Evolutionary conservation across 2,797 vertebrate species (phyloP), one percentile per base, ranked within the genome.

Genomic region (Scarus forsteni): DNA sequence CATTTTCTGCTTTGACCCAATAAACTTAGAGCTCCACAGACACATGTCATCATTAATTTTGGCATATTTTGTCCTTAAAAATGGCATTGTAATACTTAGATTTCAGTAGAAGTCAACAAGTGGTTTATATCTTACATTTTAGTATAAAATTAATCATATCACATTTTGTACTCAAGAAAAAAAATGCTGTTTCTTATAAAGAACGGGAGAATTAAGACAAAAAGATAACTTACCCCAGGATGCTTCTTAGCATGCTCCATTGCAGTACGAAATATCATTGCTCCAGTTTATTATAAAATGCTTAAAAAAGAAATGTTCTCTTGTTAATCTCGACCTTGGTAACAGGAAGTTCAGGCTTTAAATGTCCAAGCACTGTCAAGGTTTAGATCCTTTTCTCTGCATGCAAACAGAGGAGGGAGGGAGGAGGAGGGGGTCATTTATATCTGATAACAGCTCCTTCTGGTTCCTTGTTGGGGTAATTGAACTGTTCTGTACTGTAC

Each of bases 161-260:
- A 56, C 5, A 60, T 43, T 19, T 19, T 57, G 38, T 19, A 1
- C 0, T 44, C 40, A 6, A 53, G 8, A 45, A 45, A 67, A 36
- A 5, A 36, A 19, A 49, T 44, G 42, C 10, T 63, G 35, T 36
- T 7, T 44, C 15, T 46, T 56, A 55, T 3, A 39, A 13, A 27
- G 34, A 63, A 61, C n/a, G n/a, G n/a, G n/a, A 52, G 0, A 15
- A 11, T 5, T 38, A 71, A 45, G 12, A 57, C 75, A 62, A 13
- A 5, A 59, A 16, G 5, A 46, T 44, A 80, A 91, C 92, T 92
- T 68, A 93, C 92, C 0, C 85, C 87, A 1, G 88, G 92, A 45
- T 92, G 85, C 81, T 50, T 92, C 70, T 82, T 93, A 27, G 79
- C 87, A 14, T 90, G 88, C 16, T 81, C 70, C 18, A 88, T 55